Evolutionary conservation across 2,113 vertebrate species (phyloP), one percentile per base, ranked within the genome.

Genomic region (Labrus mixtus): DNA sequence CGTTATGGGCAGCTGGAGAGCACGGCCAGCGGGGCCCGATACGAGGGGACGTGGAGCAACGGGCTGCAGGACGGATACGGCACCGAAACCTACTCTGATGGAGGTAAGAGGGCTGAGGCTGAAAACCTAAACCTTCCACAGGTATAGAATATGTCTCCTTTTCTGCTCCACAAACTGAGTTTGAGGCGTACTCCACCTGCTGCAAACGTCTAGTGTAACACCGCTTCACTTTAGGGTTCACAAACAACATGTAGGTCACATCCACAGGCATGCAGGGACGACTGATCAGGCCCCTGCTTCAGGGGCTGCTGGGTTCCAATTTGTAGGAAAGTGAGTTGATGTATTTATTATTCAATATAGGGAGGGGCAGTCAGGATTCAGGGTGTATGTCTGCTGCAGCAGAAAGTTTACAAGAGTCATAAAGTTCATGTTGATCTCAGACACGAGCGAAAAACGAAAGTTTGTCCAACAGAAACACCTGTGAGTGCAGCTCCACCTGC

Each of bases 11-110:
- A 97, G 90, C 96, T 98, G 91, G 97, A 99, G 90, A 98, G 98
- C 95, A 94, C 94, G 46, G 96, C 95, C 89, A 97, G 95, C 10
- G 96, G 97, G 46, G 97, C 97, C 88, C 96, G 96, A 72, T 99
- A 99, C 41, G 97, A 98, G 93, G 98, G 97, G 59, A 99, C 98
- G 78, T 99, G 98, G 98, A 98, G 96, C 95, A 98, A 98, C 87
- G 97, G 98, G 62, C 95, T 99, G 87, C 98, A 99, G 95, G 98
- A 99, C 87, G 98, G 98, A 85, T 99, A 99, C 20, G 98, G 98
- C 75, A 97, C 97, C 0, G 98, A 99, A 93, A 99, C 97, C 73
- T 99, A 99, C 94, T 97, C 97, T 1, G 98, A 99, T 83, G 98
- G 97, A 97, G 98, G 98, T 99, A 94, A 95, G 96, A 82, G 29